Percentiles rank a stretch among this genome's conserved stretches.
Evolutionary conservation across 1,140 invertebrate genomes (phyloP).

Genomic region (Carposina sasakii): DNA sequence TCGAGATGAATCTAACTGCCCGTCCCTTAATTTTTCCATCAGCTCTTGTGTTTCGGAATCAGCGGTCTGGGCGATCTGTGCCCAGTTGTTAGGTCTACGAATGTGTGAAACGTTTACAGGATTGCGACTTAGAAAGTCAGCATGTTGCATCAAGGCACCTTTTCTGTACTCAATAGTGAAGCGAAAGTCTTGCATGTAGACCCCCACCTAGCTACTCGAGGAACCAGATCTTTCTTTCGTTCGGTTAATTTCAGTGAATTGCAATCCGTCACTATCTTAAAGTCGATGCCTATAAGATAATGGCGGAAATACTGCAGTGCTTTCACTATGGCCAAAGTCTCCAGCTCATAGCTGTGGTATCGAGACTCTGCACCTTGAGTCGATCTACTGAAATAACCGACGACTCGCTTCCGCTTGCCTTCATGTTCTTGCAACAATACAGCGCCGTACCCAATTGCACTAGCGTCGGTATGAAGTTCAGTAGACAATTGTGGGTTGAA

Average conservation of each 20-base stretch:
- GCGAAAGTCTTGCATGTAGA: conserved; percentile 29
- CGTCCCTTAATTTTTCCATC: conserved; percentile 4
- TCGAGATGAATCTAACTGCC: neutral
- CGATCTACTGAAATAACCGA: conserved; percentile 19
- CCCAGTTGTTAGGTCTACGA: conserved; percentile 1
- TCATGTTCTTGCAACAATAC: conserved; percentile 22
- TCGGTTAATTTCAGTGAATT: conserved; percentile 33
- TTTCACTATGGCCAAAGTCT: conserved; percentile 39
- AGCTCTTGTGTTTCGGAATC: neutral
- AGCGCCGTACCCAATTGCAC: conserved; percentile 27
- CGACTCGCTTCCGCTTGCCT: conserved; percentile 23
- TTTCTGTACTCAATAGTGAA: conserved; percentile 4
- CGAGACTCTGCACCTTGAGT: conserved; percentile 23
- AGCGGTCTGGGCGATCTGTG: conserved; percentile 6
- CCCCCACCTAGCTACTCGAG: too few species aligned
- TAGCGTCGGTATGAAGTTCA: conserved; percentile 38
- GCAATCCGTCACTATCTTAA: conserved; percentile 50
- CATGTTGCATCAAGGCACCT: conserved; percentile 2
- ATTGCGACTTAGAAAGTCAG: conserved; percentile 6
- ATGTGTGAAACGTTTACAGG: neutral
- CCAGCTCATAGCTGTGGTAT: conserved; percentile 39
- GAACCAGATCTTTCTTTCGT: conserved; percentile 36
- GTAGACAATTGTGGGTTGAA: conserved; percentile 34
- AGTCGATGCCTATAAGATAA: too few species aligned
- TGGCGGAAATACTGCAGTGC: too few species aligned